Conservation (phyloP, 2,797 vertebrate species). For the Bradypodion pumilum region DNA sequence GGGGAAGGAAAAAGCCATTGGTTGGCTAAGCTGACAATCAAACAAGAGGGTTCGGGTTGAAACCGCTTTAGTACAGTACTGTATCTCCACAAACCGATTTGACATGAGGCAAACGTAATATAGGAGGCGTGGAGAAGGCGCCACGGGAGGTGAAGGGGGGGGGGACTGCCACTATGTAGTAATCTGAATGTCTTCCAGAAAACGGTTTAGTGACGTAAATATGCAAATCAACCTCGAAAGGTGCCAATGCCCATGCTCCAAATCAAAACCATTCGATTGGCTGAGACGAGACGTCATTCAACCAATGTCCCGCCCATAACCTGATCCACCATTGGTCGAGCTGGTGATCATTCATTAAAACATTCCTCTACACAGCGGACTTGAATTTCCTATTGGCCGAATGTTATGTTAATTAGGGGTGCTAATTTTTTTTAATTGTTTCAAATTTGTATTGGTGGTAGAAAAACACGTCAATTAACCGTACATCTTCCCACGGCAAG, state of each 20-base stretch:
- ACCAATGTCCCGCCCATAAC: not conserved
- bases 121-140: not conserved
- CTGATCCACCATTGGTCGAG: not conserved
- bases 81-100: not conserved
- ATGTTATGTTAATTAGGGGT: not conserved
- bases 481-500: not conserved
- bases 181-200: not conserved
- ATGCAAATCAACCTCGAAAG: not conserved
- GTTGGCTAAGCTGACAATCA: not conserved
- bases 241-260: not conserved
- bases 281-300: not conserved
- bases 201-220: not conserved
- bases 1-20: not conserved
- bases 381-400: not conserved
- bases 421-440: not conserved
- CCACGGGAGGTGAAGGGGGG: not conserved
- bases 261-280: not conserved
- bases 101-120: not conserved
- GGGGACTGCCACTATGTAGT: not conserved
- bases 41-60: slow-evolving; percentile 6
- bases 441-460: not conserved
- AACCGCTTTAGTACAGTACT: not conserved
- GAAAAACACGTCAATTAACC: not conserved
- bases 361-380: no score
- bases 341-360: not conserved